These are phyloP conservation scores for Sericinus montela DNA, from an alignment of 2,888 invertebrate species.

Conservation along the genomic window DNA sequence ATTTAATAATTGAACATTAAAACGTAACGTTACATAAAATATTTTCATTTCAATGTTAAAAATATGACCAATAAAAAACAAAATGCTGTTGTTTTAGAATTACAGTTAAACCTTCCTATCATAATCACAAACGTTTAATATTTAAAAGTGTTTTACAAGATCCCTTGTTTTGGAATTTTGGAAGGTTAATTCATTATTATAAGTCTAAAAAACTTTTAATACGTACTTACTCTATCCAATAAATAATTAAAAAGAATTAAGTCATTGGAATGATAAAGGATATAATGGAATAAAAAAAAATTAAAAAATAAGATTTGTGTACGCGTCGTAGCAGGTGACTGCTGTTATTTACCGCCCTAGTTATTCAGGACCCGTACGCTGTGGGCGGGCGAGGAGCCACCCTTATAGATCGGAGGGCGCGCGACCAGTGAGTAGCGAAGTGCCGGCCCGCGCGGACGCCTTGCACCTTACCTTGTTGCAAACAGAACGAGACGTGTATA, in stretches of 20 bases:
- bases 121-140: slow-evolving; percentile 6
- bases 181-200: no score
- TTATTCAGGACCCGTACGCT: slow-evolving; percentile 52
- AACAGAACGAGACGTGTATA: slow-evolving; percentile 52
- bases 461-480: slow-evolving; percentile 35
- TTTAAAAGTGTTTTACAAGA: no score
- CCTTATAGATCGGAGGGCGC: slow-evolving; percentile 68
- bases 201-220: no score
- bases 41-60: no score
- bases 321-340: slow-evolving; percentile 52
- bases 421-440: slow-evolving; percentile 62
- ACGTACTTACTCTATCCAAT: no score
- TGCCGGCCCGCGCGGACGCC: slow-evolving; percentile 65
- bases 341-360: slow-evolving; percentile 67
- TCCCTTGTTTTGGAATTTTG: no score
- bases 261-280: neutral
- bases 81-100: neutral
- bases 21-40: no score
- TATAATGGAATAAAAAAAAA: neutral
- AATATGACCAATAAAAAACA: no score
- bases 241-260: no score
- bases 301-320: neutral
- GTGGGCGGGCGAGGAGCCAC: slow-evolving; percentile 49
- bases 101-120: slow-evolving; percentile 8
- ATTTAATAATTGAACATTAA: no score